phyloP scores from a whole-genome alignment of 1,140 invertebrate genomes.

The Drosophila tani region DNA sequence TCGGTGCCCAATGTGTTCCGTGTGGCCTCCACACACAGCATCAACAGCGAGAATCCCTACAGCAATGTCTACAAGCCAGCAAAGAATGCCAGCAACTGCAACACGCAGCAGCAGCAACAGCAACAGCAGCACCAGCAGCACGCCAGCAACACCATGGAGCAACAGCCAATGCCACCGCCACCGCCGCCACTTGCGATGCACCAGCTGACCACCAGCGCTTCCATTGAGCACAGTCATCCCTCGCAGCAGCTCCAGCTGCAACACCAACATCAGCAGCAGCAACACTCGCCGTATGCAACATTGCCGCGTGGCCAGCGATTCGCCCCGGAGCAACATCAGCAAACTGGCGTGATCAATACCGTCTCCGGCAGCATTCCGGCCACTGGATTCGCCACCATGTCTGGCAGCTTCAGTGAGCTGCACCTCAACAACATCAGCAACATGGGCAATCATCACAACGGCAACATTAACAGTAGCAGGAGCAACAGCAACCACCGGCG shows the following conservation, averaged over 20 bases:
- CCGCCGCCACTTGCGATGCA: conserved; percentile 45
- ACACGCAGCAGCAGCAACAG: background rate
- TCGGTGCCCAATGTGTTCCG: conserved; percentile 82
- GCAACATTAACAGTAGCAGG: conserved; percentile 26
- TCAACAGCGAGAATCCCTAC: conserved; percentile 62
- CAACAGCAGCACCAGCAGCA: conserved; percentile 21
- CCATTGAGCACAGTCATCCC: conserved; percentile 59
- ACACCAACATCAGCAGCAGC: conserved; percentile 40
- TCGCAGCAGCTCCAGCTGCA: conserved; percentile 33
- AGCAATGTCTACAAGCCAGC: conserved; percentile 33
- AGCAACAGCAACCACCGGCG: conserved; percentile 24
- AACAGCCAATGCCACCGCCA: conserved; percentile 40
- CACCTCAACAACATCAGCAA: conserved; percentile 58
- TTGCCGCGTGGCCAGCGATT: conserved; percentile 58
- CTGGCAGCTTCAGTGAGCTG: conserved; percentile 60
- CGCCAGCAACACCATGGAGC: conserved; percentile 26
- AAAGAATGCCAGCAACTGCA: conserved; percentile 3
- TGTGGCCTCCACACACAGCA: conserved; percentile 77
- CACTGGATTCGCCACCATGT: conserved; percentile 51
- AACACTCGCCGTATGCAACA: conserved; percentile 77
- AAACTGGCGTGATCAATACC: conserved; percentile 74
- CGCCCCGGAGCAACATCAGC: conserved; percentile 32
- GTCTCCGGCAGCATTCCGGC: conserved; percentile 79
- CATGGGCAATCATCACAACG: background rate
- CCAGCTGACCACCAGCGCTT: conserved; percentile 74